Conservation (phyloP, 2,888 invertebrate genomes). For the Sceliomorpha sp. region DNA sequence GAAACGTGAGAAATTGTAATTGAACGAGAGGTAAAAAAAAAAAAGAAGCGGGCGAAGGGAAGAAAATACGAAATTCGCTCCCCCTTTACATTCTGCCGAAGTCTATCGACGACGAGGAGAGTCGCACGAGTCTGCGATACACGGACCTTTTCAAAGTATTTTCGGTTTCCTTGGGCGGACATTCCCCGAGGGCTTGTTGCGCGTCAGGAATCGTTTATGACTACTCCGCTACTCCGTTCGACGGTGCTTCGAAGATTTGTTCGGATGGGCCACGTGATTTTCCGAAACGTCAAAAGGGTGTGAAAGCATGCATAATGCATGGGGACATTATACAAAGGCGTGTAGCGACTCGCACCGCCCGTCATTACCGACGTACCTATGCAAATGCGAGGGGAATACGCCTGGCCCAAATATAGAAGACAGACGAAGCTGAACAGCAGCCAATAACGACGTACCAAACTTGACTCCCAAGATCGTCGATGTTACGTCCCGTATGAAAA, state of each 20-base stretch:
- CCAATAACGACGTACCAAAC: slow-evolving; percentile 48
- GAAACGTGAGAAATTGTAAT: too few relatives aligned
- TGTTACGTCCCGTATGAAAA: too few relatives aligned
- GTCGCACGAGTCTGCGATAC: too few relatives aligned
- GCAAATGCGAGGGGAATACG: slow-evolving; percentile 42
- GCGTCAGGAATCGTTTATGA: slow-evolving; percentile 40
- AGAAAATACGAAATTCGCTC: too few relatives aligned
- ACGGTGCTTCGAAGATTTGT: slow-evolving; percentile 26
- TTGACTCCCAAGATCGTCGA: slow-evolving; percentile 27
- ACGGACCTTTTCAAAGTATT: too few relatives aligned
- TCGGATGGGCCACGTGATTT: slow-evolving; percentile 55
- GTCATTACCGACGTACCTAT: slow-evolving; percentile 55
- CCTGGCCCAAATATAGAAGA: slow-evolving; percentile 50
- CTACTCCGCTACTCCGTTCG: slow-evolving; percentile 21
- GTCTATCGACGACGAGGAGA: too few relatives aligned
- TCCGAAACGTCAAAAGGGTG: slow-evolving; percentile 60
- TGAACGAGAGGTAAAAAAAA: too few relatives aligned
- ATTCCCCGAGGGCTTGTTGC: slow-evolving; percentile 43
- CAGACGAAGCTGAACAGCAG: slow-evolving; percentile 12
- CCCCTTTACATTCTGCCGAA: too few relatives aligned
- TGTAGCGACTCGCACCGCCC: slow-evolving; percentile 46
- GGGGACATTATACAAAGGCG: slow-evolving; percentile 57
- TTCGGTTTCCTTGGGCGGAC: slow-evolving; percentile 22
- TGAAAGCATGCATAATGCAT: slow-evolving; percentile 58
- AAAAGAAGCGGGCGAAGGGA: too few relatives aligned